Base-by-base conservation (phyloP, 2,113 vertebrate genomes). In the Anhinga anhinga region DNA sequence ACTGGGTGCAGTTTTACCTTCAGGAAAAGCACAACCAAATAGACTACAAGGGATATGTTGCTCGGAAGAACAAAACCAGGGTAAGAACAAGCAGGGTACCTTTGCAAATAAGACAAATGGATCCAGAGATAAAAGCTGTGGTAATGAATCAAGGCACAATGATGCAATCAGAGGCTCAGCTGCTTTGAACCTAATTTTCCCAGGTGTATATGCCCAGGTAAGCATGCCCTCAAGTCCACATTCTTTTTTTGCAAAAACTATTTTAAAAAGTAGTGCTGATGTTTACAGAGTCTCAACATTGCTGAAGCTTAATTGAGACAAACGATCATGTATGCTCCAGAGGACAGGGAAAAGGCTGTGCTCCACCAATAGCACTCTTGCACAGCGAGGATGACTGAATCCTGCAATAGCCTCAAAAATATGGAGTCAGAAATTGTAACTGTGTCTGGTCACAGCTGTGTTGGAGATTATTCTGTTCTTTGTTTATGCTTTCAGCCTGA, bases 1-100 rank as follows among this genome's bases (percentile, higher is more conserved):
- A 99, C 97, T 99, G 99, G 98, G 96, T 99, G 66, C 98, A 99
- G 93, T 99, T 99, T 97, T 99, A 99, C 96, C 97, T 99, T 88
- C 99, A 99, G 97, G 99, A 99, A 88, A 99, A 99, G 81, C 93
- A 15, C 5, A 85, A 95, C 10, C 95, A 98, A 36, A 97, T 99
- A 15, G 99, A 99, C 94, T 99, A 99, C 91, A 99, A 98, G 89
- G 99, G 99, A 72, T 99, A 98, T 16, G 97, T 99, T 81, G 87
- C 98, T 69, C 95, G 70, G 67, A 98, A 91, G 87, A 95, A 98
- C 53, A 99, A 98, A 96, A 94, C 94, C 61, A 98, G 95, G 71
- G 98, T 99, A 97, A 97, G 98, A 95, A 65, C 19, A 77, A 93
- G 32, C 26, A 66, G 32, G 27, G 6, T 49, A 30, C 29, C 42